These are phyloP conservation scores for Aurelia coerulea DNA, from an alignment of 30 jellyfish, hydroid and myxozoan genomes.

Conservation along the genomic window DNA sequence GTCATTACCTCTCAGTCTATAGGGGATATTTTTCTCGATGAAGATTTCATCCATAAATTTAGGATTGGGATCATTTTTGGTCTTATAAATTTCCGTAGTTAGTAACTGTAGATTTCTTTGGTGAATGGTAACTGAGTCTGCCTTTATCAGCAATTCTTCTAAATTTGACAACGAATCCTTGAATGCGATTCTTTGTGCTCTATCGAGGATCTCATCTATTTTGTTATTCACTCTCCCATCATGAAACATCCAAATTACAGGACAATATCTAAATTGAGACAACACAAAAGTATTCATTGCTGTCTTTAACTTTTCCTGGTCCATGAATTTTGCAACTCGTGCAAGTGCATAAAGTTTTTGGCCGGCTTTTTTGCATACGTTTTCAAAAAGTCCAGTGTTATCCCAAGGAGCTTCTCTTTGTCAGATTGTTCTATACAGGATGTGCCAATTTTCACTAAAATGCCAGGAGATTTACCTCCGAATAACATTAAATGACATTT, in stretches of 20 bases:
- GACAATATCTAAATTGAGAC: conserved; percentile 28
- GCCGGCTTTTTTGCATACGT: conserved; percentile 61
- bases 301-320: conserved; percentile 5
- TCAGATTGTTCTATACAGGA: no score
- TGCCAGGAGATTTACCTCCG: conserved; percentile 14
- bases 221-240: conserved; percentile 7
- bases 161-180: background rate
- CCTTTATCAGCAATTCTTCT: background rate
- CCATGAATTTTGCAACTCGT: conserved; percentile 37
- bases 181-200: background rate
- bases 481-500: conserved; percentile 35
- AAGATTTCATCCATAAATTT: no score
- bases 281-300: conserved; percentile 25
- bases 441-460: background rate
- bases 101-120: no score
- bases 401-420: conserved; percentile 38
- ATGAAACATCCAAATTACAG: conserved; percentile 20
- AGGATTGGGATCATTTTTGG: no score
- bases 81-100: no score
- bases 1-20: no score
- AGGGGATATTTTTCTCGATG: no score
- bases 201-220: background rate
- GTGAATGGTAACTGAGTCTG: no score
- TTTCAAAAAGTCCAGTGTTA: conserved; percentile 21
- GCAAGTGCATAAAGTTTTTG: conserved; percentile 71